Evolutionary conservation across 64 coral and sea anemone species (phyloP), one percentile per base, ranked within the genome.

Genomic region (Montipora capricornis): DNA sequence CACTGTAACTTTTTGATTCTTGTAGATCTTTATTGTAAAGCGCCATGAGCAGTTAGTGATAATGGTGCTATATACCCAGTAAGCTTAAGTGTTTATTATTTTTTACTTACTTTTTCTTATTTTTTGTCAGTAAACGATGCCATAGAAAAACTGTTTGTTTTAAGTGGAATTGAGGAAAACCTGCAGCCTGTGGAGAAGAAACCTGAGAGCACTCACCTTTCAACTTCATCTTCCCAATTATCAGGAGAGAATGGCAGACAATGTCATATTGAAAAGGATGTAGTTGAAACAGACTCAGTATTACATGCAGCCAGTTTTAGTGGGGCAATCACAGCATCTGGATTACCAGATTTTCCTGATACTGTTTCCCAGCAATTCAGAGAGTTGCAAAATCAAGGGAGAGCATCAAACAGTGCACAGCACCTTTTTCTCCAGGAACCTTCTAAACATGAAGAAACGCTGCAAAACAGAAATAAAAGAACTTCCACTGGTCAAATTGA

Each of bases 71-170:
- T 37, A 37, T 0, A 37, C 37, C 37, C 37, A 0, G 37, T 37
- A 37, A 37, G 37, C 37, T 37, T 37, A 37, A 37, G 37, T 37
- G 37, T 37, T 37, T 37, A 37, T 37, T 37, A 37, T 37, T 37
- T 37, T 37, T 37, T 37, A 29, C 48, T 58, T 8, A 55, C 24
- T 75, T 78, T 68, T 49, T 19, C 49, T 75, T 37, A 37, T 2
- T 81, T 61, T 71, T 76, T 92, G 1, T 57, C 49, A 98, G 96
- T 95, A 14, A 90, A 98, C 68, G 93, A 92, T 84, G 89, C 96
- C 49, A 62, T 98, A 45, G 96, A 98, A 69, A 98, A 94, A 49
- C 82, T 98, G 15, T 91, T 98, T 50, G 87, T 93, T 11, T 48
- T 98, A 66, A 76, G 89, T 84, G 76, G 49, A 12, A 88, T 22